Evolutionary conservation across 2,888 invertebrate species (phyloP), one percentile per base, ranked within the genome.

Genomic region (Mesorhabditis spiculigera): DNA sequence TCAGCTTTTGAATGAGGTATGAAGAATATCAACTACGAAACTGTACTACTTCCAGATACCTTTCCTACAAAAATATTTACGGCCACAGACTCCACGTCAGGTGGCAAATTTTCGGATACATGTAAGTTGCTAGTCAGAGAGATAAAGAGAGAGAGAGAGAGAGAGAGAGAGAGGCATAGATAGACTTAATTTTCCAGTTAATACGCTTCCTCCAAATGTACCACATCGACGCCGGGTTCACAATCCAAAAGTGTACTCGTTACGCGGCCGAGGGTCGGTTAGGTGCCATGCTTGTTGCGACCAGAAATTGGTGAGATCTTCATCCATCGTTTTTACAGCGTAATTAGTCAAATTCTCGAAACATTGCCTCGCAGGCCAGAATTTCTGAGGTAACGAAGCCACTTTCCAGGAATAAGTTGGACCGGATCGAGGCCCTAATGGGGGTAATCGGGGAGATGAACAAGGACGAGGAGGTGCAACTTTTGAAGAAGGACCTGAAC

Each of bases 371-470:
- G 10, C 5, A 13, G 4, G n/a, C 5, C 6, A 50, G n/a, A 43
- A 10, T 68, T 45, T 0, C 45, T 50, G 58, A 50, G 41, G 44
- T 41, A 64, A 45, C 28, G 45, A 13, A 5, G n/a, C 44, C 70
- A 65, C 67, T 65, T 80, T 84, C 5, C 82, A 90, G 90, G 90
- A 86, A 91, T 76, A 95, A 95, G 87, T 92, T 94, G 88, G 95
- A 96, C 79, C 93, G 94, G 87, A 96, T 98, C 81, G 92, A 93
- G 85, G 92, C 92, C 87, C 89, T 98, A 75, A 94, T 97, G 76
- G 97, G 98, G 44, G 97, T 96, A 87, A 96, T 98, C 85, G 97
- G 96, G 45, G 96, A 97, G 88, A 89, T 98, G 85, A 93, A 92
- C 16, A 93, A 93, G 87, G 92, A 93, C 83, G 97, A 98, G 87